phyloP scores from a whole-genome alignment of 2,113 vertebrate genomes.

The Solenodon paradoxus region DNA sequence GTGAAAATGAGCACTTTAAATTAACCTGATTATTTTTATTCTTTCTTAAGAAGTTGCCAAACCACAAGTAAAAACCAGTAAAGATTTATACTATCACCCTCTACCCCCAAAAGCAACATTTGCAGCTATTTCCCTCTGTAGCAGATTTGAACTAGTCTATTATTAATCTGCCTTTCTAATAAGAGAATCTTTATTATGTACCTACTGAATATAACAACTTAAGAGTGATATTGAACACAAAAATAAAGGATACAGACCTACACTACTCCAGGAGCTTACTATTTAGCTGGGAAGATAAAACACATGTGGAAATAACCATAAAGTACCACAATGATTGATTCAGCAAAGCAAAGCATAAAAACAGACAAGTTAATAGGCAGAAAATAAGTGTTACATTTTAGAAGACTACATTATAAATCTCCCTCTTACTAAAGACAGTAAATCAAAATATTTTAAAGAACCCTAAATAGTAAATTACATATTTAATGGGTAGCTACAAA shows the following conservation, averaged over 20 bases:
- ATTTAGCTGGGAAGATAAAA: neutral
- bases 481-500: constrained; percentile 23
- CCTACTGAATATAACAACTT: neutral
- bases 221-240: neutral
- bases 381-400: neutral
- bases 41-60: neutral
- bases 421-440: constrained; percentile 25
- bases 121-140: neutral
- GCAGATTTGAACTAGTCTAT: neutral
- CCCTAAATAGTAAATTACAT: constrained; percentile 30
- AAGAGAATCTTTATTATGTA: neutral
- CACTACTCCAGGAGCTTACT: neutral
- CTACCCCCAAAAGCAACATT: neutral
- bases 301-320: neutral
- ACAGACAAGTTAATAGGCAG: constrained; percentile 29
- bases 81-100: neutral
- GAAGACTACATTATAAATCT: constrained; percentile 48
- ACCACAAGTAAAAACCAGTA: neutral
- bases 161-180: neutral
- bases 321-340: neutral
- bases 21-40: neutral
- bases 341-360: constrained; percentile 20
- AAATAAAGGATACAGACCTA: neutral
- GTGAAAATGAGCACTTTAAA: neutral
- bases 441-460: constrained; percentile 46